Base-by-base conservation (phyloP, 2,888 invertebrate species). In the Melipona beecheii region DNA sequence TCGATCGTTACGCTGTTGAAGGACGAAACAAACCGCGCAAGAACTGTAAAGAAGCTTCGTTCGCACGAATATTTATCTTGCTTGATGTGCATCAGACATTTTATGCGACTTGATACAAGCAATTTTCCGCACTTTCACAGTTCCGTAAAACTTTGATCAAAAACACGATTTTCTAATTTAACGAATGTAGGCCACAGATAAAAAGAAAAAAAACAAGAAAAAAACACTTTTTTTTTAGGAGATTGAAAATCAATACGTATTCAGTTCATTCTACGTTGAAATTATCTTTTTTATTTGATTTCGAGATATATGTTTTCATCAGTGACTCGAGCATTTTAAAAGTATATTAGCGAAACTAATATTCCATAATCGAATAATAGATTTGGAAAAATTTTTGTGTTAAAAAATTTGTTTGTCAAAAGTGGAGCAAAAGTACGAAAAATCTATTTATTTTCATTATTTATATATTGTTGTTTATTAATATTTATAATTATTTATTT, bases 21-120 rank as follows among this genome's bases (percentile, higher is more conserved):
- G 82, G 84, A 78, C 82, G 82, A 78, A 84, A 84, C 75, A 82
- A 84, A 82, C 68, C 68, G 66, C 84, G 66, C 62, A 78, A 82
- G 56, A 84, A 75, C 71, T 74, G 64, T 74, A 62, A 56, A 71
- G 52, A 27, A 56, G n/a, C 80, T 75, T n/a, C 19, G 50, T 65
- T 75, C 66, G 75, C 43, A 69, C 60, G 64, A 60, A 54, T 62
- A 70, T 75, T 54, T 58, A 72, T 49, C 31, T 56, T 64, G 21
- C 19, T 56, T 27, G 52, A 52, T 17, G 36, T 27, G 50, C 66
- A 21, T 1, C 15, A 60, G 24, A n/a, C 54, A 60, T 43, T n/a
- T 65, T 36, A 19, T 15, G 15, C 56, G 24, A 56, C 43, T 56
- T n/a, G 13, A 58, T 15, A 5, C n/a, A n/a, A n/a, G 24, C 2